Evolutionary conservation across 2,888 invertebrate species (phyloP).

Genomic region (Acleris emargana): DNA sequence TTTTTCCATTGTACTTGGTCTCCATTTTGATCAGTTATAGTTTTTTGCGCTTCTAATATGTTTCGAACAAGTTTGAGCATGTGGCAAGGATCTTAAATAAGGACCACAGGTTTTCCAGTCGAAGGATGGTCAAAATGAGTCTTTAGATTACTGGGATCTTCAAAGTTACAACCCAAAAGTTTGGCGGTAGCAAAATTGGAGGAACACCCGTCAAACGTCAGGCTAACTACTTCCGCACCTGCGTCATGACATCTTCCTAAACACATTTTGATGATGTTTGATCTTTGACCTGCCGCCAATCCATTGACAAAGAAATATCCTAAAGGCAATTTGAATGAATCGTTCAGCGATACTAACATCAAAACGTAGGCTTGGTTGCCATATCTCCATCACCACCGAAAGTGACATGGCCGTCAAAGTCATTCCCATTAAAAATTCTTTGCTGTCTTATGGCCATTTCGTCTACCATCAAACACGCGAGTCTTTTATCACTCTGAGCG

Average conservation of each 20-base stretch:
- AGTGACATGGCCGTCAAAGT: slow-evolving; percentile 16
- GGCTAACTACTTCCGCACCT: slow-evolving; percentile 1
- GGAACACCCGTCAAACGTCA: slow-evolving; percentile 11
- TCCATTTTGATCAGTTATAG: too few species aligned
- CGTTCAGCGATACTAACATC: too few species aligned
- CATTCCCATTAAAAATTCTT: slow-evolving; percentile 33
- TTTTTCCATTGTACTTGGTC: too few species aligned
- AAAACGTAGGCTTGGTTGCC: too few species aligned
- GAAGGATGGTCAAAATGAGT: not conserved
- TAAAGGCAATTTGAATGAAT: too few species aligned
- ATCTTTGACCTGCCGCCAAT: too few species aligned
- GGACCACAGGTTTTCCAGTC: not conserved
- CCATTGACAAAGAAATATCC: too few species aligned
- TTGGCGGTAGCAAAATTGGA: slow-evolving; percentile 3
- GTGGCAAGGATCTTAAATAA: slow-evolving; percentile 15
- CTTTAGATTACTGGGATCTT: not conserved
- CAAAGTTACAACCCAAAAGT: slow-evolving; percentile 6
- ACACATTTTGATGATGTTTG: too few species aligned
- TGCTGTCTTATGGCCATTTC: slow-evolving; percentile 39
- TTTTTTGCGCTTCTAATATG: not conserved
- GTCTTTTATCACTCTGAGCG: too few species aligned
- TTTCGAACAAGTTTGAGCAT: slow-evolving; percentile 7
- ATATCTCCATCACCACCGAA: not conserved
- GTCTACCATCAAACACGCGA: slow-evolving; percentile 36
- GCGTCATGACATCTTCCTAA: too few species aligned